Base-by-base conservation (phyloP, 37 sponge, comb jelly and placozoan genomes). In the Petrosia ficiformis region DNA sequence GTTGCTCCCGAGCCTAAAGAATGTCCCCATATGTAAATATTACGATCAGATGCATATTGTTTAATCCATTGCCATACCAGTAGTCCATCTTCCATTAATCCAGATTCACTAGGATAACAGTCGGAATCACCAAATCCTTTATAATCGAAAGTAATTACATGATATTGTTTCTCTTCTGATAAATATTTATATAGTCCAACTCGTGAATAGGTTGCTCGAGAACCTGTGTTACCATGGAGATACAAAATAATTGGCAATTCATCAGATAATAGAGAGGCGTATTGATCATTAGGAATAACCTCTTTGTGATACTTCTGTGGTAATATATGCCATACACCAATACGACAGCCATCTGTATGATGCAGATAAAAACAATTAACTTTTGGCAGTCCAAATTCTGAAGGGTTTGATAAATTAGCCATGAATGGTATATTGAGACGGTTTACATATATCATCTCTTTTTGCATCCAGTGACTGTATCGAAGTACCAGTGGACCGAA, bases 111-210 rank as follows among this genome's bases (percentile, higher is more conserved):
- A 29, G 90, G 78, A 48, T 40, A 65, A 57, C 96, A 91, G 39
- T 73, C 28, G 0, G 90, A 89, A 59, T 92, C 91, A 16, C 80
- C 96, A 80, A 82, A 96, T 16, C 96, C 96, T 35, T 89, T 71
- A 71, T 96, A 96, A 70, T 96, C 96, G 63, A 91, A 96, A 19
- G 96, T 58, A 2, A 96, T 74, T 42, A 89, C 85, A 43, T 92
- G 90, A 56, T 79, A 84, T 2, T 89, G 88, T 37, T 68, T 59
- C 34, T 74, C 19, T 29, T 76, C 64, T 24, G 89, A 24, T 0
- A 91, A 70, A 30, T 64, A 80, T 67, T 89, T 67, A 80, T 96
- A 96, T 25, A 86, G 59, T 2, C 77, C 80, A 21, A 96, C 75
- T 41, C 96, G 70, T 44, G 92, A 90, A 65, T 33, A 28, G 29